These are phyloP conservation scores for Grammomys surdaster DNA, from an alignment of 2,113 vertebrate genomes.

Conservation along the genomic window DNA sequence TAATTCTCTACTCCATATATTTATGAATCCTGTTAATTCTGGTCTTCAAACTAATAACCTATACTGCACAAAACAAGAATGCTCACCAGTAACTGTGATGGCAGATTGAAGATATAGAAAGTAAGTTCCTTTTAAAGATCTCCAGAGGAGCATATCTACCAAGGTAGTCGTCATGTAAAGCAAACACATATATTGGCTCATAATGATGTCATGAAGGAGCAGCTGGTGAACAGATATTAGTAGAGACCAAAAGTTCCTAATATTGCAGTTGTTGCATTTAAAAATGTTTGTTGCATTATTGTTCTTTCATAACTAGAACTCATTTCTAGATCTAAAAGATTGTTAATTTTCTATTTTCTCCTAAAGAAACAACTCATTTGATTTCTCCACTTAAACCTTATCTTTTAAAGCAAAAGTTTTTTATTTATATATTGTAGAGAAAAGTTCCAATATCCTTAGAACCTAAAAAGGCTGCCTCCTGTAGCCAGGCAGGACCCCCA, in stretches of 20 bases:
- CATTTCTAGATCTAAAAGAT: neutral
- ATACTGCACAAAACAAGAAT: neutral
- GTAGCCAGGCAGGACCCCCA: too few species aligned
- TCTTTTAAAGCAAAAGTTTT: neutral
- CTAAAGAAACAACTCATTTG: neutral
- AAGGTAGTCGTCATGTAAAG: neutral
- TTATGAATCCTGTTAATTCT: neutral
- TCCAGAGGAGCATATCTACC: conserved; percentile 11
- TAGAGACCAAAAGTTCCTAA: neutral
- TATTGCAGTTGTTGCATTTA: neutral
- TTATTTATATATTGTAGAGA: neutral
- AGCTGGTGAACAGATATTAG: neutral
- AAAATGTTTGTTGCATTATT: neutral
- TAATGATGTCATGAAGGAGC: neutral
- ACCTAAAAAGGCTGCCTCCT: too few species aligned
- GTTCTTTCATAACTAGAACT: neutral
- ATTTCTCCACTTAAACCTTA: neutral
- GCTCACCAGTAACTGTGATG: conserved; percentile 6
- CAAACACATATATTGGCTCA: neutral
- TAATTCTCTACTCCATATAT: neutral
- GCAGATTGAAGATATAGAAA: conserved; percentile 22
- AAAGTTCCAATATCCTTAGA: neutral
- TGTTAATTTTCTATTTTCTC: neutral
- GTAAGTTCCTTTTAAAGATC: conserved; percentile 21
- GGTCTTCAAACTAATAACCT: neutral